Evolutionary conservation across 92 coral and sea anemone species (phyloP), one percentile per base, ranked within the genome.

Genomic region (Palythoa caribaeorum): DNA sequence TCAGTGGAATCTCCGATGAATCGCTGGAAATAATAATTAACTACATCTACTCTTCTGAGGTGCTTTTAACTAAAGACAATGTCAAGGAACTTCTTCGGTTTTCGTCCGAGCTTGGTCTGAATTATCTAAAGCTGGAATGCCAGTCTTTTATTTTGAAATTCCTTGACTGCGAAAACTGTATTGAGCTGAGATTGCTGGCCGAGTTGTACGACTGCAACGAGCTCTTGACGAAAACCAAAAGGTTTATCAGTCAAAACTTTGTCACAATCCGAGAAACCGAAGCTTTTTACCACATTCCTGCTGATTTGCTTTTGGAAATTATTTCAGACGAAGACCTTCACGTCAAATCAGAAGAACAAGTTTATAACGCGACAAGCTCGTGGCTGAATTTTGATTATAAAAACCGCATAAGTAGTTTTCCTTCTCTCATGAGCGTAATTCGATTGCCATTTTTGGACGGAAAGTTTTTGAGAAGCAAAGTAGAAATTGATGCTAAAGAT

Each of bases 281-380:
- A 19, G 93, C 91, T 37, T 95, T 95, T 74, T 86, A 71, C 38
- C 50, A 83, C 53, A 87, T 95, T 89, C 84, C 93, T 44, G 86
- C 92, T 38, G 90, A 88, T 65, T 88, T 91, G 80, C 91, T 95
- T 50, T 77, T 50, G 52, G 88, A 91, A 85, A 91, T 95, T 70
- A 83, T 93, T 71, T 92, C 96, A 37, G 98, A 95, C 60, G 98
- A 95, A 76, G 98, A 95, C 71, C 83, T 95, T 59, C 92, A 95
- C 71, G 94, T 95, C 35, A 91, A 88, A n/a, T 79, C 87, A 2
- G 98, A 95, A 69, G 98, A 95, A 79, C 96, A 95, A 55, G 93
- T 95, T 38, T 95, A 87, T 87, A 89, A 95, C 20, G 93, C 98
- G 48, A 19, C 93, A 84, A 89, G 88, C 62, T 91, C 91, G 36